These are phyloP conservation scores for Ploceus nigricollis DNA, from an alignment of 2,113 vertebrate species.

Conservation along the genomic window DNA sequence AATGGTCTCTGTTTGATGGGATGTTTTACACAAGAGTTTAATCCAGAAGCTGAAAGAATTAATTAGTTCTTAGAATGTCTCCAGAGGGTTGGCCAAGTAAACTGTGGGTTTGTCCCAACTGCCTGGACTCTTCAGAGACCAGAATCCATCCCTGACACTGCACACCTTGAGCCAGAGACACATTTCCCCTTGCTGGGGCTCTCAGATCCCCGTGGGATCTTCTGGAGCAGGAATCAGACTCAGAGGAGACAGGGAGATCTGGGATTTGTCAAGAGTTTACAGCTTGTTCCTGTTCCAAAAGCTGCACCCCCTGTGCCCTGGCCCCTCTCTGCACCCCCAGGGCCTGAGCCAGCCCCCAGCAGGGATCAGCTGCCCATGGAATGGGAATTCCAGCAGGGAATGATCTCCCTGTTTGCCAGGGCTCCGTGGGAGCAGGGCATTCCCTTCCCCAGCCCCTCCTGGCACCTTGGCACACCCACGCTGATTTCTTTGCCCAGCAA, in stretches of 20 bases:
- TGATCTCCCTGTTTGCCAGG: background rate
- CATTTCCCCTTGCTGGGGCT: background rate
- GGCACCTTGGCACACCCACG: rapidly evolving
- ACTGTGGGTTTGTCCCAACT: background rate
- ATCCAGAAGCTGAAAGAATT: conserved; percentile 7
- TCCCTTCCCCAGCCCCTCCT: background rate
- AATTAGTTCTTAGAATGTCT: background rate
- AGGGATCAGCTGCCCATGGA: background rate
- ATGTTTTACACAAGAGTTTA: conserved; percentile 17
- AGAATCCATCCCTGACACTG: background rate
- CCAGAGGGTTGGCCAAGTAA: background rate
- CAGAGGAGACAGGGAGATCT: background rate
- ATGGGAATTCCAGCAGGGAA: background rate
- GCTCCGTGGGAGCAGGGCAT: background rate
- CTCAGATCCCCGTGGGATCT: background rate
- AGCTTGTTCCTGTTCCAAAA: background rate
- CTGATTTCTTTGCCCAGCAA: background rate
- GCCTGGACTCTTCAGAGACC: background rate
- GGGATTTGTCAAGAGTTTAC: background rate
- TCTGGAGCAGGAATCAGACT: background rate
- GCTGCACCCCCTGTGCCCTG: background rate
- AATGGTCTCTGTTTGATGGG: conserved; percentile 7
- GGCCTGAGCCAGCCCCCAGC: background rate
- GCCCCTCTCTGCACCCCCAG: background rate
- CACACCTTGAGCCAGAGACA: background rate